A percentile compares a stretch with the other conserved stretches of the same genome.
phyloP scores from a whole-genome alignment of 53 echinoderm and acorn worm species.

The Stichopus horrens region DNA sequence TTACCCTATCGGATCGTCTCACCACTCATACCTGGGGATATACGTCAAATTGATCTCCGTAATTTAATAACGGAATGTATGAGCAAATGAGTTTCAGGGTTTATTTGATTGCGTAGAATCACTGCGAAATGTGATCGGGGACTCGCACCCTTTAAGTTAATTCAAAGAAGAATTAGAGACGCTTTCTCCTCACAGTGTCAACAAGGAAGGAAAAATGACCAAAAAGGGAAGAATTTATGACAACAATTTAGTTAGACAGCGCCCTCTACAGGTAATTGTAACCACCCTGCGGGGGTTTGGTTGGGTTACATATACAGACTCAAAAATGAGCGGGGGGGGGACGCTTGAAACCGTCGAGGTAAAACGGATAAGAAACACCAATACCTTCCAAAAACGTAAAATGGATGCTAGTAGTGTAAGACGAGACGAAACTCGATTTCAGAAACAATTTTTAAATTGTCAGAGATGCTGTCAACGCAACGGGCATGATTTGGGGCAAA shows the following conservation, averaged over 20 bases:
- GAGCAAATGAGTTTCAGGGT: slow-evolving; percentile 47
- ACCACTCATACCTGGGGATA: slow-evolving; percentile 20
- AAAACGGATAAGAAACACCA: slow-evolving; percentile 4
- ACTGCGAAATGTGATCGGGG: slow-evolving; percentile 39
- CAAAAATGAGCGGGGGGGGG: neutral
- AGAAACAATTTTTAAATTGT: slow-evolving; percentile 39
- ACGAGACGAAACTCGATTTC: neutral
- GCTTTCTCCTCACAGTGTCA: neutral
- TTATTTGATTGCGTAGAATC: slow-evolving; percentile 49
- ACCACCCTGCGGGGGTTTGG: slow-evolving; percentile 22
- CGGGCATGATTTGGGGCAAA: slow-evolving; percentile 21
- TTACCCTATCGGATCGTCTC: neutral
- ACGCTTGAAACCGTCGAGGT: slow-evolving; percentile 21
- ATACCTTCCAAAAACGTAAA: too few species aligned
- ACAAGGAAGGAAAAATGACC: neutral
- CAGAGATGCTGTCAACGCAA: slow-evolving; percentile 9
- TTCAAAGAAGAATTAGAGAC: neutral
- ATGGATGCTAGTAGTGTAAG: neutral
- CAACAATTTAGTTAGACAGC: neutral
- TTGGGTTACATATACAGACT: slow-evolving; percentile 11
- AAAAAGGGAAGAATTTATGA: neutral
- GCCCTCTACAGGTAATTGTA: neutral
- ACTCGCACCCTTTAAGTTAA: neutral
- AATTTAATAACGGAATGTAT: slow-evolving; percentile 45
- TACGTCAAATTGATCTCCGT: neutral